Evolutionary conservation across 1,140 invertebrate species (phyloP).

Genomic region (Tetramorium parvispinum): DNA sequence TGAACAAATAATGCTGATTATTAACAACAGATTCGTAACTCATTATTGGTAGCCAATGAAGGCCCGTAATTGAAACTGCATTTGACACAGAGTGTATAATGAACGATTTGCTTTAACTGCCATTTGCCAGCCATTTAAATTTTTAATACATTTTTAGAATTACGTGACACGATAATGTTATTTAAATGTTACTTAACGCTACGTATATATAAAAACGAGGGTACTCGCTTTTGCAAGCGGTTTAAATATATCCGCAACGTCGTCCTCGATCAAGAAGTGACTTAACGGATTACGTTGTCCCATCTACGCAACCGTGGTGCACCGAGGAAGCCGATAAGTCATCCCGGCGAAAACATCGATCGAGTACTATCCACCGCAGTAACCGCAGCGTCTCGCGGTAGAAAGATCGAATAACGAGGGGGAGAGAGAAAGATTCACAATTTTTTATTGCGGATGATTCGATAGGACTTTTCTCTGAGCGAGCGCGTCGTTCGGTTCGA

Average conservation of each 20-base stretch:
- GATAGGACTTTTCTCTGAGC: slow-evolving; percentile 49
- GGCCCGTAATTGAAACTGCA: neutral
- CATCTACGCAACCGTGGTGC: neutral
- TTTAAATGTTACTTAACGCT: neutral
- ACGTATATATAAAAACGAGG: neutral
- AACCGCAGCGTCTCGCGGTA: neutral
- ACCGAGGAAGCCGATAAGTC: slow-evolving; percentile 1
- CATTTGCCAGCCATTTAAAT: neutral
- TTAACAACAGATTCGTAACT: neutral
- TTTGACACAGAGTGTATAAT: neutral
- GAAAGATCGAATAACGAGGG: neutral
- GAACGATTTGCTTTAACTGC: neutral
- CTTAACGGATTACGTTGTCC: slow-evolving; percentile 4
- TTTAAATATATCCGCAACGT: neutral
- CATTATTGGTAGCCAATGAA: neutral
- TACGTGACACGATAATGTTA: neutral
- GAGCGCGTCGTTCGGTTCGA: neutral
- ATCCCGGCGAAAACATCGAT: neutral
- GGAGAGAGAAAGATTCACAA: neutral
- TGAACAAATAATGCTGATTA: neutral
- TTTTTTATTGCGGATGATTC: neutral
- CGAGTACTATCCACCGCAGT: neutral
- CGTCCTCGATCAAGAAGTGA: slow-evolving; percentile 17
- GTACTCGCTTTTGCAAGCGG: neutral
- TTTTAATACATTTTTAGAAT: slow-evolving; percentile 4